Conservation (phyloP, 2,888 invertebrate genomes). For the Erebia palarica region DNA sequence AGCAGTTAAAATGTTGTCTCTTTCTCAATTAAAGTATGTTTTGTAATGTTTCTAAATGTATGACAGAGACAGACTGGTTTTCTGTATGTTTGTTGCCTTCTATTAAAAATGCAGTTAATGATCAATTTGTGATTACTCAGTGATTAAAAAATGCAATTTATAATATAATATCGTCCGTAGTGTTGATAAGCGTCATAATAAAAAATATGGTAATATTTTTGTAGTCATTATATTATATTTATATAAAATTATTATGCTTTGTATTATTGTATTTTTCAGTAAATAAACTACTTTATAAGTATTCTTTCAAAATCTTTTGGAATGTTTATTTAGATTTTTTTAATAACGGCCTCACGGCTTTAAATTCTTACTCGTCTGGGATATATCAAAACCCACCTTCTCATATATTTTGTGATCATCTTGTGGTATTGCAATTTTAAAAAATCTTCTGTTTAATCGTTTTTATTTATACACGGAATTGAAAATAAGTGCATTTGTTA, state of each 20-base stretch:
- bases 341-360: neutral
- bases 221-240: neutral
- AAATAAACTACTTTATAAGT: too few species aligned
- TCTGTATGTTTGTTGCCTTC: neutral
- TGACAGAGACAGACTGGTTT: neutral
- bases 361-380: neutral
- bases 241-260: constrained; percentile 8
- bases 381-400: neutral
- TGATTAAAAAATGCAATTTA: constrained; percentile 48
- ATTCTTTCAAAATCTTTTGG: too few species aligned
- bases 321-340: neutral
- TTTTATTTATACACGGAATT: constrained; percentile 57
- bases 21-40: constrained; percentile 16
- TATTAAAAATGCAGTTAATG: neutral
- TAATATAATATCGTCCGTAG: constrained; percentile 25
- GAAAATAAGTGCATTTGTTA: constrained; percentile 72
- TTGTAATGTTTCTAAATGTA: neutral
- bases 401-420: neutral
- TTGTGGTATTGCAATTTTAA: constrained; percentile 65
- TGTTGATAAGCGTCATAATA: constrained; percentile 27
- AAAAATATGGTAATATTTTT: constrained; percentile 18
- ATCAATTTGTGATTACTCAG: constrained; percentile 59
- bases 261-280: neutral
- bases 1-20: constrained; percentile 2
- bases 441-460: constrained; percentile 46